These are phyloP conservation scores for Natrix natrix DNA, from an alignment of 2,797 vertebrate species.

Conservation along the genomic window DNA sequence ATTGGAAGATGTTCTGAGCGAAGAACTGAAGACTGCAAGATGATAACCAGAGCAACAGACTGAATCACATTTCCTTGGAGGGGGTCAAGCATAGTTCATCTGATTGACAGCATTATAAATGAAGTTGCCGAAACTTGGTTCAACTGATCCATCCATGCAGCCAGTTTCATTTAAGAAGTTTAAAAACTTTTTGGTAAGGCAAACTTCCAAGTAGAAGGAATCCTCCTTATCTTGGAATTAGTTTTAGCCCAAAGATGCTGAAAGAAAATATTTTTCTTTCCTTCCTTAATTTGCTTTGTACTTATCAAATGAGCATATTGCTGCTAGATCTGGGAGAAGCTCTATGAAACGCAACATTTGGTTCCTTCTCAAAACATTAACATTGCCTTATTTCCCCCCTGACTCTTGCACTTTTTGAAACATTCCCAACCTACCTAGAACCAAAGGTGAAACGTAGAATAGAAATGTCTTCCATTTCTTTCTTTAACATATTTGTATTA, in stretches of 20 bases:
- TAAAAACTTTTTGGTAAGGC: conserved; percentile 3
- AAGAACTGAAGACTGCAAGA: conserved; percentile 12
- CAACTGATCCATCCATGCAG: background rate
- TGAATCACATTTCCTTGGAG: conserved; percentile 21
- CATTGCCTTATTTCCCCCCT: background rate
- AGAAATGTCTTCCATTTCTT: background rate
- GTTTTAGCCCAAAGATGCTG: background rate
- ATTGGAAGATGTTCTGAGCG: conserved; percentile 3
- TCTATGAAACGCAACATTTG: background rate
- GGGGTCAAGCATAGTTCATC: conserved; percentile 17
- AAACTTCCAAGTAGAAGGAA: background rate
- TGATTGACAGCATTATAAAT: conserved; percentile 21
- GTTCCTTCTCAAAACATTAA: background rate
- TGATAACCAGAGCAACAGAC: conserved; percentile 16
- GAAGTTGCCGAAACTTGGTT: background rate
- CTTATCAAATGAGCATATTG: background rate
- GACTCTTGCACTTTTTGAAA: background rate
- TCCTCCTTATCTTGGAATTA: background rate
- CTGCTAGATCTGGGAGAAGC: background rate
- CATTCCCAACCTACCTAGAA: too few relatives aligned
- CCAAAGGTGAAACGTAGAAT: background rate
- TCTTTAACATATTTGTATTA: background rate
- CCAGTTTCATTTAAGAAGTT: background rate
- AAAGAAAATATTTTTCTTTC: background rate
- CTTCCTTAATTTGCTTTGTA: background rate